Base-by-base conservation (phyloP, 1,140 invertebrate genomes). In the Papilio dardanus region DNA sequence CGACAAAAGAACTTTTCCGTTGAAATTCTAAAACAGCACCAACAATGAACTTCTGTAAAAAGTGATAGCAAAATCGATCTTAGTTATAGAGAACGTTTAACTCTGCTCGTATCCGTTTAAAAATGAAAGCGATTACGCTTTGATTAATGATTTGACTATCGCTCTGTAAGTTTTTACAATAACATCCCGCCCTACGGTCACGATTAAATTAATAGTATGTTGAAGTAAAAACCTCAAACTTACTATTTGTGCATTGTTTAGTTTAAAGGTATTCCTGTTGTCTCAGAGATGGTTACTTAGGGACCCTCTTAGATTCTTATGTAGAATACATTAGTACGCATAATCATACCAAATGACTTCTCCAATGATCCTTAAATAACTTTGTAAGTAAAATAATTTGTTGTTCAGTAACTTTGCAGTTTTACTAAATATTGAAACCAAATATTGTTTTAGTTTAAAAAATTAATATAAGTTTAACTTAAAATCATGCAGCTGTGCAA, bases 401-500 rank as follows among this genome's bases (percentile, higher is more conserved):
- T n/a, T n/a, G n/a, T n/a, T n/a, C 1, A 42, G 12, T 50, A 50
- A 1, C 4, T 19, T 50, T 10, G 5, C n/a, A 54, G 7, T 1
- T 10, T 54, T 21, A 54, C 50, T 54, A 54, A 54, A 54, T 54
- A 54, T 54, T 54, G 19, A 24, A 54, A 54, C 19, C 6, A 10
- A 54, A 54, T 21, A 54, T 24, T 54, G 3, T 24, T n/a, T 54
- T 37, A 67, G 28, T 67, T 33, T 10, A 24, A 37, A 31, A 67
- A 19, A 35, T n/a, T 30, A 66, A 16, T 30, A 19, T 46, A n/a
- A 35, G 19, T 24, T 40, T 40, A 40, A 21, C 31, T 37, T 68
- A 40, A 68, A 68, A 68, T 40, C 35, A 24, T 24, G 33, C 66
- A 68, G 66, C 66, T 68, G 66, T 21, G 66, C 35, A 68, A 68